phyloP scores from a whole-genome alignment of 2,113 vertebrate species.

The Seriola aureovittata region DNA sequence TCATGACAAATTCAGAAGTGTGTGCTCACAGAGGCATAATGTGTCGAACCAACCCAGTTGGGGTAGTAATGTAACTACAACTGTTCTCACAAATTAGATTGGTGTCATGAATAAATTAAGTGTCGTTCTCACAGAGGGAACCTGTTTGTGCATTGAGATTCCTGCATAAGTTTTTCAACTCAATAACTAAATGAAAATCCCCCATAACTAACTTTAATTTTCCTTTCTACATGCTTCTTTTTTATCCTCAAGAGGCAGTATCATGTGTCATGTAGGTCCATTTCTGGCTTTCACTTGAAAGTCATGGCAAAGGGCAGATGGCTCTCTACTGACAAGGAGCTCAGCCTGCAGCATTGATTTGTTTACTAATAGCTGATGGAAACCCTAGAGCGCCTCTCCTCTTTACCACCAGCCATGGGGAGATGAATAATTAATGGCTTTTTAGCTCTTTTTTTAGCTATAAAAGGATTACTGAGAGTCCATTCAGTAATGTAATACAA shows the following conservation, averaged over 20 bases:
- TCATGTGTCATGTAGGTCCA: slow-evolving; percentile 63
- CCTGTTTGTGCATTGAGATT: slow-evolving; percentile 36
- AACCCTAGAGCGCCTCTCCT: slow-evolving; percentile 82
- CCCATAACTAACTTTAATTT: slow-evolving; percentile 30
- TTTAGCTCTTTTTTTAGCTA: slow-evolving; percentile 83
- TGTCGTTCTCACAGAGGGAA: slow-evolving; percentile 43
- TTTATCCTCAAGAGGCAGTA: slow-evolving; percentile 49
- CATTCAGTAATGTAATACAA: slow-evolving; percentile 80
- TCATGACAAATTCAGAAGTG: slow-evolving; percentile 64
- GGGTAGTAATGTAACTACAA: slow-evolving; percentile 68
- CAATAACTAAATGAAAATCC: slow-evolving; percentile 27
- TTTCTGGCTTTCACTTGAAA: slow-evolving; percentile 69
- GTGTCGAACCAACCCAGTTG: slow-evolving; percentile 63
- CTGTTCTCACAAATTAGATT: slow-evolving; percentile 71
- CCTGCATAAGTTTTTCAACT: slow-evolving; percentile 33
- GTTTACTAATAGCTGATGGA: slow-evolving; percentile 88
- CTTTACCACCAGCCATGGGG: slow-evolving; percentile 80
- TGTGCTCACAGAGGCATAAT: slow-evolving; percentile 60
- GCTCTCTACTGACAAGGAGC: slow-evolving; percentile 77
- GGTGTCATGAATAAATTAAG: slow-evolving; percentile 67
- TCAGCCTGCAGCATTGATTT: slow-evolving; percentile 86
- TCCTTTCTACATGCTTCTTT: slow-evolving; percentile 8
- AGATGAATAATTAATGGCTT: slow-evolving; percentile 86
- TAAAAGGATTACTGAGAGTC: slow-evolving; percentile 84
- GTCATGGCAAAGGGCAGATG: slow-evolving; percentile 81